These are phyloP conservation scores for Perccottus glenii DNA, from an alignment of 2,113 vertebrate genomes.

Conservation along the genomic window DNA sequence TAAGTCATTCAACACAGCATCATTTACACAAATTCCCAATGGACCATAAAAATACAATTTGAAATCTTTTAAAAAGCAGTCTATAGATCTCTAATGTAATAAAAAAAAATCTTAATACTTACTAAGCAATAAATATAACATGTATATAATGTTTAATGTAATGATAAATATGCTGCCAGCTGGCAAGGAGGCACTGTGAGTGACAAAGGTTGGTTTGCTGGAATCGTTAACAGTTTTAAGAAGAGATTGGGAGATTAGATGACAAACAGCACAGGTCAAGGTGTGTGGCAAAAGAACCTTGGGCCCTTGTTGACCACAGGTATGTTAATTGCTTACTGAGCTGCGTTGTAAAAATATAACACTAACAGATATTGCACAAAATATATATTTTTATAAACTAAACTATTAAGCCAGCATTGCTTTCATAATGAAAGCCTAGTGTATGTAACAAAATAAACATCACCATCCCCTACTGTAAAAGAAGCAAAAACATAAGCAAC, in stretches of 20 bases:
- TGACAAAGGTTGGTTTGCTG: conserved; percentile 13
- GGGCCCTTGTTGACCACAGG: conserved; percentile 44
- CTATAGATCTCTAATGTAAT: conserved; percentile 31
- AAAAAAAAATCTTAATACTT: conserved; percentile 44
- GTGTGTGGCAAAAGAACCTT: conserved; percentile 39
- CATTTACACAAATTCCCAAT: conserved; percentile 34
- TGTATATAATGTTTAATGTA: conserved; percentile 48
- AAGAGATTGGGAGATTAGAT: too few species aligned
- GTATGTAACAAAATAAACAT: conserved; percentile 3
- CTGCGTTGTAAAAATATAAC: conserved; percentile 20
- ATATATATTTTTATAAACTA: too few species aligned
- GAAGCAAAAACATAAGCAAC: neutral
- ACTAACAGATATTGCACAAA: conserved; percentile 66
- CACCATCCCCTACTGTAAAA: neutral
- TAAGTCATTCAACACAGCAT: conserved; percentile 48
- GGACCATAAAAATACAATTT: conserved; percentile 13
- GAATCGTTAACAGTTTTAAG: conserved; percentile 31
- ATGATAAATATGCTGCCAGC: conserved; percentile 63
- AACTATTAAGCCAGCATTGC: conserved; percentile 14
- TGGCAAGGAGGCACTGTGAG: conserved; percentile 50
- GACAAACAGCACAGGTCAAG: too few species aligned
- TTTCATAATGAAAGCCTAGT: conserved; percentile 11
- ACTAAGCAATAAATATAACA: conserved; percentile 80
- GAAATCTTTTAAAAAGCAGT: conserved; percentile 36
- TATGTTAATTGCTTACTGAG: conserved; percentile 3